Evolutionary conservation across 2,113 vertebrate species (phyloP).

Genomic region (Octodon degus): DNA sequence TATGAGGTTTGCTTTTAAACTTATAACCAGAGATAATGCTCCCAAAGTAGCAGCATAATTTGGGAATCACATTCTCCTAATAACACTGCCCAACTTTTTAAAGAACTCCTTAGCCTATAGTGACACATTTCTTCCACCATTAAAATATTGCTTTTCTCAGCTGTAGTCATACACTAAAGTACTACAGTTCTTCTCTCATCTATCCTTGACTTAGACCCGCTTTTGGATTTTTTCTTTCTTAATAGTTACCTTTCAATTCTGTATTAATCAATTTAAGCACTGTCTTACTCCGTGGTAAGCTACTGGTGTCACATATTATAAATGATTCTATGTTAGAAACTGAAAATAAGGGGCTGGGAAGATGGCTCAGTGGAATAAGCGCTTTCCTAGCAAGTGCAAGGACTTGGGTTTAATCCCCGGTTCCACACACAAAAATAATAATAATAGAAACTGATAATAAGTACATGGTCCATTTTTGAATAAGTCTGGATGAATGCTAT

Average conservation of each 20-base stretch:
- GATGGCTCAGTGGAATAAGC: too few relatives aligned
- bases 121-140: background rate
- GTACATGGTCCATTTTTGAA: constrained; percentile 54
- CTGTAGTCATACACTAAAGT: background rate
- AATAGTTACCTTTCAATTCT: constrained; percentile 75
- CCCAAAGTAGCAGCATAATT: background rate
- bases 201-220: constrained; percentile 53
- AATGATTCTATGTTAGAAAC: constrained; percentile 43
- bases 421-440: too few relatives aligned
- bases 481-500: background rate
- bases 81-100: background rate
- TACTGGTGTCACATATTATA: constrained; percentile 63
- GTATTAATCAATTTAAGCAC: constrained; percentile 75
- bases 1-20: constrained; percentile 29
- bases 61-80: background rate
- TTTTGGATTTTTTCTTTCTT: constrained; percentile 75
- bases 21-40: background rate
- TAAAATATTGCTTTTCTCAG: constrained; percentile 19
- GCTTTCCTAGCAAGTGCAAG: too few relatives aligned
- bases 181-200: constrained; percentile 1
- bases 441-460: constrained; percentile 1
- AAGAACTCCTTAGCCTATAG: background rate
- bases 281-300: constrained; percentile 60
- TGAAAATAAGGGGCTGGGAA: background rate
- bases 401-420: too few relatives aligned